phyloP scores from a whole-genome alignment of 2,113 vertebrate genomes.

The Odontesthes bonariensis region DNA sequence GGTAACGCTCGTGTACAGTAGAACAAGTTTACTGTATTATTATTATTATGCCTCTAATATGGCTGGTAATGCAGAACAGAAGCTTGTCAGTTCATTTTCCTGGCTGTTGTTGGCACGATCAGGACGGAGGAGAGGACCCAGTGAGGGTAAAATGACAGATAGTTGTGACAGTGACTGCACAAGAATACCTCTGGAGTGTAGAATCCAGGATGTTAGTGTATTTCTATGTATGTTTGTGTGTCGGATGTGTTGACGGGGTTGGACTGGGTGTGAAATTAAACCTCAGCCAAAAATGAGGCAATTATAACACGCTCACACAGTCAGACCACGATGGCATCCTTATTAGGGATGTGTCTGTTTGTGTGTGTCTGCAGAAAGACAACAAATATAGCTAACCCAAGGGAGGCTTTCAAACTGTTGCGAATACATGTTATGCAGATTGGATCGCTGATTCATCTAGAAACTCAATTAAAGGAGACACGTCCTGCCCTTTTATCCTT shows the following conservation, averaged over 20 bases:
- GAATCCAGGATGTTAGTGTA: background rate
- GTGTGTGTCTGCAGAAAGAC: slow-evolving; percentile 3
- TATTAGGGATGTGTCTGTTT: slow-evolving; percentile 41
- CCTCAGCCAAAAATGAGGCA: slow-evolving; percentile 57
- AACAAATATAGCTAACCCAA: slow-evolving; percentile 1
- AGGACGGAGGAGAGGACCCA: background rate
- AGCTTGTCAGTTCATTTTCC: slow-evolving; percentile 65
- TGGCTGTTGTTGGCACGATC: slow-evolving; percentile 19
- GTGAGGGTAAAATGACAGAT: background rate
- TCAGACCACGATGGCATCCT: slow-evolving; percentile 44
- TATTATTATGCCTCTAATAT: slow-evolving; percentile 43
- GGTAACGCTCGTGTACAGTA: background rate
- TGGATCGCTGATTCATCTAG: slow-evolving; percentile 9
- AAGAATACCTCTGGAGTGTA: background rate
- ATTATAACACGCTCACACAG: slow-evolving; percentile 42
- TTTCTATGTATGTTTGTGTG: slow-evolving; percentile 1
- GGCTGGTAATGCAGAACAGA: slow-evolving; percentile 33
- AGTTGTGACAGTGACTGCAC: background rate
- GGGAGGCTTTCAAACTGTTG: background rate
- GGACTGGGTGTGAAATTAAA: slow-evolving; percentile 55
- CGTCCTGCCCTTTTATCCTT: background rate
- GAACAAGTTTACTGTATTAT: slow-evolving; percentile 21
- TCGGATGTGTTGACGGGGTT: background rate
- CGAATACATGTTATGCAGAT: background rate
- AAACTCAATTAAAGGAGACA: slow-evolving; percentile 39